A percentile compares a stretch with the other conserved stretches of the same genome.
These are phyloP conservation scores for Forbesichthys papilliferus DNA, from an alignment of 2,113 vertebrate genomes.

Conservation along the genomic window DNA sequence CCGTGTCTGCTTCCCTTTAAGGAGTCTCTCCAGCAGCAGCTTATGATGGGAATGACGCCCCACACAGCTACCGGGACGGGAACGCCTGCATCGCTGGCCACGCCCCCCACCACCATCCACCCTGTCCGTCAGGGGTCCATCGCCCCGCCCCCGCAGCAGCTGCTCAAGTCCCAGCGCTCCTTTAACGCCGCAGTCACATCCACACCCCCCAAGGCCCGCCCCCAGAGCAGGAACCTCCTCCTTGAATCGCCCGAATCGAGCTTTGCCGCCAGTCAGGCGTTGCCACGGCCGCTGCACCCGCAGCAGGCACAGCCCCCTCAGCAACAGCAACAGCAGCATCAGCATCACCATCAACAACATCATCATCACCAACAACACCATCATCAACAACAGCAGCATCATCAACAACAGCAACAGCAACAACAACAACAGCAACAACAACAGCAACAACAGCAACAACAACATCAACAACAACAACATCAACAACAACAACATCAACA, in stretches of 20 bases:
- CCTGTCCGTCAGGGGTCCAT: constrained; percentile 74
- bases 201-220: constrained; percentile 83
- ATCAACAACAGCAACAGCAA: neutral
- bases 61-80: constrained; percentile 74
- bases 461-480: constrained; percentile 23
- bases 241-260: constrained; percentile 85
- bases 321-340: constrained; percentile 68
- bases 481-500: constrained; percentile 12
- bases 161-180: constrained; percentile 77
- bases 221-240: constrained; percentile 89
- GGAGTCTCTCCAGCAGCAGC: constrained; percentile 81
- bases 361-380: neutral
- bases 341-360: constrained; percentile 76
- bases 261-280: constrained; percentile 73
- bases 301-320: constrained; percentile 61
- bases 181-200: constrained; percentile 73
- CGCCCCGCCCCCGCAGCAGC: constrained; percentile 63
- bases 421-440: neutral
- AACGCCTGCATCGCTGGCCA: constrained; percentile 76
- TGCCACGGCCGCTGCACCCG: constrained; percentile 34
- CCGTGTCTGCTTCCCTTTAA: constrained; percentile 14
- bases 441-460: constrained; percentile 10
- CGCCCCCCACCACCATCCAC: constrained; percentile 78
- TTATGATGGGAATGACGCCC: constrained; percentile 72
- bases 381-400: constrained; percentile 27